Base-by-base conservation (phyloP, 2,888 invertebrate genomes). In the Plutella xylostella region DNA sequence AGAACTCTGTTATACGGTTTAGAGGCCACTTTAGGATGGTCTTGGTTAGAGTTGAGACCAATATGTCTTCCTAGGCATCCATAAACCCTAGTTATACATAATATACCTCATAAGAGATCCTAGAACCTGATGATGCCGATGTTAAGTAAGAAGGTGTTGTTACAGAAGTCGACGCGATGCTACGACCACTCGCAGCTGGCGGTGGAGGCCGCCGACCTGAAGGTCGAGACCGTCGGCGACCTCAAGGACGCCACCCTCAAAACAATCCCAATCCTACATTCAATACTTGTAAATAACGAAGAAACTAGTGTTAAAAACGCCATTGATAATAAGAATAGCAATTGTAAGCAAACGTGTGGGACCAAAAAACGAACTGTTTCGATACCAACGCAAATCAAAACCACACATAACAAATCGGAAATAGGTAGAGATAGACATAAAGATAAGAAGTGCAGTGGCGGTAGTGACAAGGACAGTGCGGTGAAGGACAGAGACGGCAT, bases 361-460 rank as follows among this genome's bases (percentile, higher is more conserved):
- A 65, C 60, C 60, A 74, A 78, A 66, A 79, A 79, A 59, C 65
- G 75, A 31, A 63, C 67, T 42, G 49, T 79, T 30, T 79, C 79
- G 35, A 59, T 82, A 53, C 65, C 77, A 6, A 61, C 72, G 2
- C 80, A 78, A 65, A 69, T 80, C 49, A 82, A 82, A 57, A 75
- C 69, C 46, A 79, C 70, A 18, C 77, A 80, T 43, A 83, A 82
- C 48, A 80, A 80, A 65, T 82, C 79, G 4, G 80, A 79, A 56
- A 74, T 64, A 31, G 74, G n/a, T n/a, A n/a, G n/a, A n/a, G n/a
- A n/a, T n/a, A n/a, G 77, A 50, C 68, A 71, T 11, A 80, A 80
- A 57, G 64, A 68, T 33, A 77, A 78, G 57, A 74, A 75, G 60
- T 75, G 78, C 56, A 64, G 61, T 25, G 59, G 75, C 52, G 71